A percentile compares a stretch with the other conserved stretches of the same genome.
phyloP scores from a whole-genome alignment of 2,888 invertebrate species.

The Sarcophaga variegata region DNA sequence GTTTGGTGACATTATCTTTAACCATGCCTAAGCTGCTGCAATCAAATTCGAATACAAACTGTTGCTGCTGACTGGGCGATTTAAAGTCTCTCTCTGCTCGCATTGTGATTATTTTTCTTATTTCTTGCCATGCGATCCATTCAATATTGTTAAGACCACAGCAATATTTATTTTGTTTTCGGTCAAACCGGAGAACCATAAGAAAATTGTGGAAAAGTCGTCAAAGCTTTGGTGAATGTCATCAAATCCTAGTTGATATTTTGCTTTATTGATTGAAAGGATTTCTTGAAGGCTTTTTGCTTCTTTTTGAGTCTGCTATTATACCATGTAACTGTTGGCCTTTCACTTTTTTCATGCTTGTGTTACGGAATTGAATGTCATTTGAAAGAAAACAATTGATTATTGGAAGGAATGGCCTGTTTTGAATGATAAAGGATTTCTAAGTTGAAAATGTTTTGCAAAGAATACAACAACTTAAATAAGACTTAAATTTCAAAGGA shows the following conservation, averaged over 20 bases:
- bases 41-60: slow-evolving; percentile 54
- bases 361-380: slow-evolving; percentile 35
- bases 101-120: slow-evolving; percentile 56
- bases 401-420: too few relatives aligned
- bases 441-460: background rate
- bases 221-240: slow-evolving; percentile 50
- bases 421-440: slow-evolving; percentile 22
- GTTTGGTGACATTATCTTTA: slow-evolving; percentile 59
- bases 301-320: background rate
- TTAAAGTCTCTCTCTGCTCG: slow-evolving; percentile 30
- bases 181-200: background rate
- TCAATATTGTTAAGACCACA: slow-evolving; percentile 18
- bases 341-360: slow-evolving; percentile 19
- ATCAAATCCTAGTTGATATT: slow-evolving; percentile 54
- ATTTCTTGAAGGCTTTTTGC: slow-evolving; percentile 30
- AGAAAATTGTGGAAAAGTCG: slow-evolving; percentile 12
- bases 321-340: background rate
- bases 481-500: too few relatives aligned
- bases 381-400: slow-evolving; percentile 33
- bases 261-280: slow-evolving; percentile 49
- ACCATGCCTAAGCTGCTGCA: slow-evolving; percentile 56
- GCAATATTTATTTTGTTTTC: slow-evolving; percentile 4
- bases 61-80: slow-evolving; percentile 18
- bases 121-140: background rate
- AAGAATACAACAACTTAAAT: too few relatives aligned